A percentile compares a stretch with the other conserved stretches of the same genome.
These are phyloP conservation scores for Teleopsis dalmanni DNA, from an alignment of 1,140 invertebrate genomes.

Conservation along the genomic window DNA sequence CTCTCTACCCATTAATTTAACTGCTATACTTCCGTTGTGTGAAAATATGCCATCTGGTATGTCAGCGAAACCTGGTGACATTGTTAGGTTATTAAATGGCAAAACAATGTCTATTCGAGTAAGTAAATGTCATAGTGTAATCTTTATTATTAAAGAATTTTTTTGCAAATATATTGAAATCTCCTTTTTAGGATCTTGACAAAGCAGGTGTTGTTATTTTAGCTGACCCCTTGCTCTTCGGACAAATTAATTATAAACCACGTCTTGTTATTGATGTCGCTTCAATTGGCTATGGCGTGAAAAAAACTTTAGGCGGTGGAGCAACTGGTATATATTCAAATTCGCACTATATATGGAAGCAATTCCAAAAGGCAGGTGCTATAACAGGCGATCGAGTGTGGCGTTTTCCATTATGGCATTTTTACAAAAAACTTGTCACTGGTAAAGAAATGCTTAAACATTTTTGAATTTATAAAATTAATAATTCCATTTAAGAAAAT, in stretches of 20 bases:
- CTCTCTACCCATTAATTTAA: slow-evolving; percentile 29
- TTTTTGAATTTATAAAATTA: neutral
- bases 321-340: slow-evolving; percentile 77
- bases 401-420: slow-evolving; percentile 81
- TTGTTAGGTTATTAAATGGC: slow-evolving; percentile 74
- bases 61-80: slow-evolving; percentile 81
- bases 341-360: slow-evolving; percentile 54
- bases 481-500: slow-evolving; percentile 13
- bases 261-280: slow-evolving; percentile 67
- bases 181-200: slow-evolving; percentile 71
- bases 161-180: neutral
- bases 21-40: slow-evolving; percentile 50
- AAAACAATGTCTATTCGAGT: slow-evolving; percentile 67
- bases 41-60: slow-evolving; percentile 82
- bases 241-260: slow-evolving; percentile 53
- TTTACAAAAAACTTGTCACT: slow-evolving; percentile 64
- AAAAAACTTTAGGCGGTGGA: slow-evolving; percentile 58
- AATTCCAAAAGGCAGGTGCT: slow-evolving; percentile 58
- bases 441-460: slow-evolving; percentile 12
- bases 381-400: slow-evolving; percentile 80
- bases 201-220: slow-evolving; percentile 83
- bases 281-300: slow-evolving; percentile 51
- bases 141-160: neutral
- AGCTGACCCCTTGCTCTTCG: slow-evolving; percentile 83
- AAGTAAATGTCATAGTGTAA: neutral